Conservation (phyloP, 92 coral and sea anemone genomes). For the Epizoanthus illoricatus region DNA sequence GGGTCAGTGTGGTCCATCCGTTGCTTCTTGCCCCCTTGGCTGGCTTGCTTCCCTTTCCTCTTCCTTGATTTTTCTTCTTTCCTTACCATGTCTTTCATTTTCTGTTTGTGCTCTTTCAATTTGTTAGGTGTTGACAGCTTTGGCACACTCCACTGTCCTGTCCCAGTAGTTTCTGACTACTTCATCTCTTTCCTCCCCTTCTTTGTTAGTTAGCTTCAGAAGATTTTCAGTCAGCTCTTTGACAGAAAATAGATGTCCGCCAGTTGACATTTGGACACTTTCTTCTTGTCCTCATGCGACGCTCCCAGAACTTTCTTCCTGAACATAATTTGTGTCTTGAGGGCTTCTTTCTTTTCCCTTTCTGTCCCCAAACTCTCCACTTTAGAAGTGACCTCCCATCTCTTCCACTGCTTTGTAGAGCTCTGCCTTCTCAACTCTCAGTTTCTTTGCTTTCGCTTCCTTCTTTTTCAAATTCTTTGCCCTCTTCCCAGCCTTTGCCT, state of each 20-base stretch:
- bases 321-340: conserved; percentile 15
- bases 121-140: not conserved
- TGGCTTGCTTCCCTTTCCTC: not conserved
- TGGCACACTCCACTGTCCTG: not conserved
- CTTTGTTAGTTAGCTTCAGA: not conserved
- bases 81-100: conserved; percentile 15
- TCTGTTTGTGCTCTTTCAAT: not conserved
- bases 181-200: conserved; percentile 1
- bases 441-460: not conserved
- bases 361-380: not conserved
- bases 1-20: no score
- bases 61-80: conserved; percentile 22
- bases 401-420: conserved; percentile 12
- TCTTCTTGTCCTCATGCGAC: conserved; percentile 5
- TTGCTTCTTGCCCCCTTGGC: not conserved
- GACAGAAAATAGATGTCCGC: not conserved
- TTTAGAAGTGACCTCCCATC: conserved; percentile 14
- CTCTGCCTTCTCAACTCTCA: conserved; percentile 11
- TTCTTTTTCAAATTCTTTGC: not conserved
- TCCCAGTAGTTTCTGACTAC: not conserved
- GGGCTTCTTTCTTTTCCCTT: not conserved
- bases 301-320: conserved; percentile 20
- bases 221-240: not conserved
- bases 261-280: conserved; percentile 12
- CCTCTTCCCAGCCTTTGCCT: conserved; percentile 7